Conservation (phyloP, 2,113 vertebrate species). For the Eleginops maclovinus region DNA sequence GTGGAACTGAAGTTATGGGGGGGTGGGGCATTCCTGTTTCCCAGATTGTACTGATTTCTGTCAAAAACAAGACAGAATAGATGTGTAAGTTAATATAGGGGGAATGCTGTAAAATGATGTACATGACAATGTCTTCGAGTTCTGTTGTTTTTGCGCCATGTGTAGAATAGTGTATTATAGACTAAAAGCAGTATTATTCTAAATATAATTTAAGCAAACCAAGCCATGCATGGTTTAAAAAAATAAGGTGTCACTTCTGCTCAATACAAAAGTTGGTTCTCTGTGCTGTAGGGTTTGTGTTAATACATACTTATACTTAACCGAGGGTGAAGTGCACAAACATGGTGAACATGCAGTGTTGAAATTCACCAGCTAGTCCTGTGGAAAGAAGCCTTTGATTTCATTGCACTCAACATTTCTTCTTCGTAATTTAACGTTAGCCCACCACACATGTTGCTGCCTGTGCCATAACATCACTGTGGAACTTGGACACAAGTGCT, state of each 20-base stretch:
- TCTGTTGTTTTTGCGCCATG: slow-evolving; percentile 70
- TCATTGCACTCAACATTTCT: slow-evolving; percentile 68
- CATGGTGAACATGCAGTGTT: slow-evolving; percentile 61
- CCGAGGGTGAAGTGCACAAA: slow-evolving; percentile 65
- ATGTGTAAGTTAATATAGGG: slow-evolving; percentile 78
- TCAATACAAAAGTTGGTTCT: slow-evolving; percentile 78
- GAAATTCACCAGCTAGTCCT: slow-evolving; percentile 62
- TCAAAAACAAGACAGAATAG: slow-evolving; percentile 53
- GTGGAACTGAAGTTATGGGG: slow-evolving; percentile 41
- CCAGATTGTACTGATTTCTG: slow-evolving; percentile 76
- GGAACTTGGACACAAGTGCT: slow-evolving; percentile 78
- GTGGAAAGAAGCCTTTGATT: slow-evolving; percentile 74
- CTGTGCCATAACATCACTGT: slow-evolving; percentile 82
- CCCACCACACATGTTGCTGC: slow-evolving; percentile 51
- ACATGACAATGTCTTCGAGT: slow-evolving; percentile 76
- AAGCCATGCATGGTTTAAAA: slow-evolving; percentile 84
- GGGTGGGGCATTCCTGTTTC: slow-evolving; percentile 56
- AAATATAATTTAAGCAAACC: slow-evolving; percentile 89
- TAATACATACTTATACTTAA: slow-evolving; percentile 62
- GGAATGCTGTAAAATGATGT: slow-evolving; percentile 88
- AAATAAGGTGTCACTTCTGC: slow-evolving; percentile 71
- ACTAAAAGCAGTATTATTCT: slow-evolving; percentile 89
- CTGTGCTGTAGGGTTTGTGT: slow-evolving; percentile 65
- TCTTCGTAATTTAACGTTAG: slow-evolving; percentile 52
- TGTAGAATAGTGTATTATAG: slow-evolving; percentile 92